phyloP scores from a whole-genome alignment of 2,888 invertebrate species.

The Poecilus cupreus region DNA sequence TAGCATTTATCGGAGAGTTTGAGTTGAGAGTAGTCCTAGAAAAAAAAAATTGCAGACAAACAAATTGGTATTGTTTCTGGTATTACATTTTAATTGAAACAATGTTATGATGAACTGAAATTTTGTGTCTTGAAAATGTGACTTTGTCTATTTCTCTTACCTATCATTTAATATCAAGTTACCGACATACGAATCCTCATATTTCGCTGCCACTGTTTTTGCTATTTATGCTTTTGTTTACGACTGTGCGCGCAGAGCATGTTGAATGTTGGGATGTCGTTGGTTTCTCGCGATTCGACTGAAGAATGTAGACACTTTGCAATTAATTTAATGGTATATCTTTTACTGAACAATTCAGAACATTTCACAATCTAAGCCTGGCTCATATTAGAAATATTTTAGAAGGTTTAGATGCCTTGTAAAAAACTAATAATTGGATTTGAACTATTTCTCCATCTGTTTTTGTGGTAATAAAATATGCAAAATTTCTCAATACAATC shows the following conservation, averaged over 20 bases:
- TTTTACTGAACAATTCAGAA: constrained; percentile 32
- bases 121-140: no score
- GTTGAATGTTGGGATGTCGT: background rate
- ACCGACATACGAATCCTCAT: constrained; percentile 11
- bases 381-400: constrained; percentile 27
- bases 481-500: background rate
- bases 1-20: no score
- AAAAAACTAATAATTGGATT: background rate
- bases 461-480: background rate
- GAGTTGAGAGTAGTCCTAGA: no score
- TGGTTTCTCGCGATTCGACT: background rate
- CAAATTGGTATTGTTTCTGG: no score
- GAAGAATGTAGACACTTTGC: constrained; percentile 42
- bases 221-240: constrained; percentile 42
- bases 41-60: no score
- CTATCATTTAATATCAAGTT: constrained; percentile 9
- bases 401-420: constrained; percentile 2
- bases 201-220: constrained; percentile 35
- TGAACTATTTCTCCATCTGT: constrained; percentile 15
- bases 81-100: no score
- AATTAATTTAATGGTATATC: constrained; percentile 49
- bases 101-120: no score
- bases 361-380: constrained; percentile 25
- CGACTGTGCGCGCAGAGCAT: background rate
- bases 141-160: no score